Base-by-base conservation (phyloP, 1,140 invertebrate genomes). In the Lycorma delicatula region DNA sequence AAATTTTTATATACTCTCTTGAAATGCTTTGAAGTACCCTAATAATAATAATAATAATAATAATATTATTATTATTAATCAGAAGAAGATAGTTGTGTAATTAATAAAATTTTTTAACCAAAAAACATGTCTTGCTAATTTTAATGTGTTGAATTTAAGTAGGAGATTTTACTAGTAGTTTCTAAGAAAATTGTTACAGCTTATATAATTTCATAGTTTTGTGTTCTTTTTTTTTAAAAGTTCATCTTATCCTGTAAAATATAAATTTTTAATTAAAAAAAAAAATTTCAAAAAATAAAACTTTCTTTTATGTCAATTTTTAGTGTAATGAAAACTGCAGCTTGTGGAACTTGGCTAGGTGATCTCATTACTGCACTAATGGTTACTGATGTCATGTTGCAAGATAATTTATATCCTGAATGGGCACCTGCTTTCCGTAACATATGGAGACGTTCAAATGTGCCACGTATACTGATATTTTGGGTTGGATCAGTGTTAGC, bases 371-470 rank as follows among this genome's bases (percentile, higher is more conserved):
- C 78, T 7, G 77, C 77, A 11, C 64, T 72, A 16, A 67, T 78
- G 75, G 77, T 80, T 11, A 79, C 77, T 38, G 79, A 80, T 61
- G 78, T 80, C 66, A 80, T 80, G 77, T 70, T 80, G 7, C 79
- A 80, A 64, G 79, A 80, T 61, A 74, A 75, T 60, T 66, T 80
- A 12, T 80, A 80, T 62, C 77, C 78, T 0, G 60, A 70, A 27
- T 79, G 77, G 77, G 75, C 73, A 1, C 63, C 65, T 23, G 60
- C 61, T 1, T 68, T 74, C 13, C 58, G 77, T 3, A 62, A 56
- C 46, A 72, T 75, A 62, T 79, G 76, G 75, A 68, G 71, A 25
- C 61, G 63, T 7, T 70, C 71, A 4, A 72, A 70, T 53, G 61
- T 68, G 0, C 67, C 74, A 36, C 69, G 79, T 7, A 78, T 80